These are phyloP conservation scores for Parnassius mnemosyne DNA, from an alignment of 2,888 invertebrate genomes.

Conservation along the genomic window DNA sequence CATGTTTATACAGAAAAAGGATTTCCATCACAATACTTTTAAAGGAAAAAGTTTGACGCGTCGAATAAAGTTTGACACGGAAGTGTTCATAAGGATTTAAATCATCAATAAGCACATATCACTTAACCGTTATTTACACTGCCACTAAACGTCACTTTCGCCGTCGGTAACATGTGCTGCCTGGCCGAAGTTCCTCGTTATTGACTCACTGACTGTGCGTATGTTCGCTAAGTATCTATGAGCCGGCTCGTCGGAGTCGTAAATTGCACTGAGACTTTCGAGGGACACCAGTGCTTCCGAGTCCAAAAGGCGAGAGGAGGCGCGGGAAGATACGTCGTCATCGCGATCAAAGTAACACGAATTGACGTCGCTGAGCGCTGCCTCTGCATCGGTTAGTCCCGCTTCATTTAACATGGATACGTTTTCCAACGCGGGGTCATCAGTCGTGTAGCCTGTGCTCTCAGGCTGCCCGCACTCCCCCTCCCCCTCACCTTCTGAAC, in stretches of 20 bases:
- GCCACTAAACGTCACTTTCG: slow-evolving; percentile 82
- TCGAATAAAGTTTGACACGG: not conserved
- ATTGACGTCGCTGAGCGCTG: slow-evolving; percentile 92
- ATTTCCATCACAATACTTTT: slow-evolving; percentile 17
- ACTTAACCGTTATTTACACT: slow-evolving; percentile 19
- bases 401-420: slow-evolving; percentile 92
- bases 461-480: slow-evolving; percentile 78
- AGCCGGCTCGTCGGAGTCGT: slow-evolving; percentile 85
- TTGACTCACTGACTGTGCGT: slow-evolving; percentile 87
- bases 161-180: slow-evolving; percentile 83
- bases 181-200: slow-evolving; percentile 88
- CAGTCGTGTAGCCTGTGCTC: slow-evolving; percentile 92
- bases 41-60: not conserved
- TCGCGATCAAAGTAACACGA: slow-evolving; percentile 87
- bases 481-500: slow-evolving; percentile 79
- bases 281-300: slow-evolving; percentile 88
- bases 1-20: slow-evolving; percentile 32
- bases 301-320: slow-evolving; percentile 90
- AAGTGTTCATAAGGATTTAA: not conserved
- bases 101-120: slow-evolving; percentile 2
- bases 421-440: slow-evolving; percentile 92
- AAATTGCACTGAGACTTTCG: slow-evolving; percentile 90
- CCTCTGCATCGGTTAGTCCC: slow-evolving; percentile 92
- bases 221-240: slow-evolving; percentile 87
- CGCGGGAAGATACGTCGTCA: slow-evolving; percentile 90